phyloP scores from a whole-genome alignment of 2,797 vertebrate species.

The Hippoglossus hippoglossus region DNA sequence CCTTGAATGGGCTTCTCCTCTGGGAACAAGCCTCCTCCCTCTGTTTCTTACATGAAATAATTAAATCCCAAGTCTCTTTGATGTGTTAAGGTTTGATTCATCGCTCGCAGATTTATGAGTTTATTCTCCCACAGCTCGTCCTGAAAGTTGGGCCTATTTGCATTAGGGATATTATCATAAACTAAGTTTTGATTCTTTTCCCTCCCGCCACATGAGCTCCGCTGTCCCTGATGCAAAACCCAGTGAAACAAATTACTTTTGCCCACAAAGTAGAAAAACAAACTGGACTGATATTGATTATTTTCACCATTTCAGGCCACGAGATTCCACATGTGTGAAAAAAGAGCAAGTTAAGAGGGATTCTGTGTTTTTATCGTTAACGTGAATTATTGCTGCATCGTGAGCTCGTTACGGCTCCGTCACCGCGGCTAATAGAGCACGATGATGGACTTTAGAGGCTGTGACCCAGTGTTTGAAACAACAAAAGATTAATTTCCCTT shows the following conservation, averaged over 20 bases:
- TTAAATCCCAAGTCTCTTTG: conserved; percentile 74
- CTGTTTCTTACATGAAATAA: conserved; percentile 51
- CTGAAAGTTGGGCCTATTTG: conserved; percentile 35
- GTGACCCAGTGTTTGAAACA: conserved; percentile 47
- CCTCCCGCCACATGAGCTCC: background rate
- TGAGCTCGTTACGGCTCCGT: conserved; percentile 40
- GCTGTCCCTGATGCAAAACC: conserved; percentile 36
- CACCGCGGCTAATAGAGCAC: conserved; percentile 58
- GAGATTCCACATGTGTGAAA: conserved; percentile 28
- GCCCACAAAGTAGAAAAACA: conserved; percentile 18
- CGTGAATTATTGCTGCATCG: conserved; percentile 46
- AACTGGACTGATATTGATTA: conserved; percentile 17
- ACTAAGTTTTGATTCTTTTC: conserved; percentile 9
- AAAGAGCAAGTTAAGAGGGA: conserved; percentile 21
- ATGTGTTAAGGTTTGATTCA: conserved; percentile 64
- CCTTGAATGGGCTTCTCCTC: conserved; percentile 34
- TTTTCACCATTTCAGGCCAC: conserved; percentile 23
- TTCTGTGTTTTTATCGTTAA: conserved; percentile 41
- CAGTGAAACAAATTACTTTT: conserved; percentile 49
- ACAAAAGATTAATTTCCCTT: conserved; percentile 49
- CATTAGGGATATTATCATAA: conserved; percentile 30
- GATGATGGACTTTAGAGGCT: conserved; percentile 60
- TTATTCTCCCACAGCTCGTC: conserved; percentile 51
- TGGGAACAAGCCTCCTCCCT: conserved; percentile 50
- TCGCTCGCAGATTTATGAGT: conserved; percentile 51